Evolutionary conservation across 2,888 invertebrate genomes (phyloP), one percentile per base, ranked within the genome.

Genomic region (Colostygia pectinataria): DNA sequence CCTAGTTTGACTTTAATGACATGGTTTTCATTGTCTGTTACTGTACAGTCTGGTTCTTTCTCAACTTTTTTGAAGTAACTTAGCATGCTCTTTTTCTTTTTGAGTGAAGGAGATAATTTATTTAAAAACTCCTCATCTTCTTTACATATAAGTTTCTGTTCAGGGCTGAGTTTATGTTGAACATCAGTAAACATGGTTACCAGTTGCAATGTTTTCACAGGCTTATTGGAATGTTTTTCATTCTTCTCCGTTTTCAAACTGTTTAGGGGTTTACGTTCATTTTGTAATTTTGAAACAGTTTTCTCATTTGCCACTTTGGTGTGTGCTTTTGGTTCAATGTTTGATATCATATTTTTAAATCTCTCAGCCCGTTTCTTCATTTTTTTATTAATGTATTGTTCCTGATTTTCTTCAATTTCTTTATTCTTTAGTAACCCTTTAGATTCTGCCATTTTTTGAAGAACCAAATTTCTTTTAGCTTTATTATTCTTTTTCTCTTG

Each of bases 391-490:
- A 94, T 91, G 59, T 78, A 87, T 39, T 89, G 88, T 36, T 92
- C 92, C 42, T 92, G 89, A 32, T 91, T 89, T 48, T 92, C 89
- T 20, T 91, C 90, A 1, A 89, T 60, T 74, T 93, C 92, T 49
- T 92, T 85, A 58, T 93, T 94, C 39, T 91, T 91, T 0, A 85
- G 51, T 36, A 87, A 84, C 1, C 93, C 93, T 69, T 93, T 94
- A 13, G 87, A 86, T 57, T 93, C 92, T 6, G 94, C 92, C 92
- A 94, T 92, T 54, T 91, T 91, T 68, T 92, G 88, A 38, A 94
- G 76, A 28, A 91, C 59, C 23, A 91, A 67, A 55, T 91, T 90
- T 60, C 93, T 88, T 65, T 91, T 91, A 0, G 75, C 81, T 47
- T 83, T 88, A 0, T 68, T 53, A 41, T 63, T 76, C 57, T 75